phyloP scores from a whole-genome alignment of 2,113 vertebrate species.

The Dicentrarchus labrax region DNA sequence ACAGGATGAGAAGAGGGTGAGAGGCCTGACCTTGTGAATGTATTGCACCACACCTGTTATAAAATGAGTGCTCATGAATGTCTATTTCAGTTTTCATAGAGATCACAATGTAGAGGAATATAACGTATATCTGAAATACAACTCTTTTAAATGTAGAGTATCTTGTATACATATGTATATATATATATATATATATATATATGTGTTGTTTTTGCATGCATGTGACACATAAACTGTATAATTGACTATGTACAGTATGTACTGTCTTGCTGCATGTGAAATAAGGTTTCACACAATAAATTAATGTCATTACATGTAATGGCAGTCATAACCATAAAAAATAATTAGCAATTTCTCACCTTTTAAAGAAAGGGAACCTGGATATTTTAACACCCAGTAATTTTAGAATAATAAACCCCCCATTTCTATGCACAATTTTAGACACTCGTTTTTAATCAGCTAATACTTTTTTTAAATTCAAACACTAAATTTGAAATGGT shows the following conservation, averaged over 20 bases:
- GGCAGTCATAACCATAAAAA: background rate
- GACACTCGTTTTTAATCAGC: too few relatives aligned
- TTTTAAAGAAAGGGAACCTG: too few relatives aligned
- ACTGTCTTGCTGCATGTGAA: background rate
- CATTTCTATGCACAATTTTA: too few relatives aligned
- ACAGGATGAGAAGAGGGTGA: conserved; percentile 40
- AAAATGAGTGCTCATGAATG: conserved; percentile 6
- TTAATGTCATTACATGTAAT: background rate
- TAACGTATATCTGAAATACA: background rate
- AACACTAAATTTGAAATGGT: too few relatives aligned
- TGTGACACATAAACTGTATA: background rate
- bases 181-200: background rate
- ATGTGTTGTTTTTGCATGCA: background rate
- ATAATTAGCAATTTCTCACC: background rate
- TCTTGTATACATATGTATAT: too few relatives aligned
- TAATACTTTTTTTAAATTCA: too few relatives aligned
- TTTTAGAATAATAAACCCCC: too few relatives aligned
- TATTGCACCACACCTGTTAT: conserved; percentile 26
- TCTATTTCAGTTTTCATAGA: background rate
- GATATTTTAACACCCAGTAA: too few relatives aligned
- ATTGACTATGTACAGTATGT: background rate
- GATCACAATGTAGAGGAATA: background rate
- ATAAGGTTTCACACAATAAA: background rate
- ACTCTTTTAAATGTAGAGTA: background rate
- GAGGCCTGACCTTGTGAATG: conserved; percentile 37